A percentile compares a stretch with the other conserved stretches of the same genome.
Conservation (phyloP, 2,797 vertebrate genomes). For the Loriculus beryllinus region DNA sequence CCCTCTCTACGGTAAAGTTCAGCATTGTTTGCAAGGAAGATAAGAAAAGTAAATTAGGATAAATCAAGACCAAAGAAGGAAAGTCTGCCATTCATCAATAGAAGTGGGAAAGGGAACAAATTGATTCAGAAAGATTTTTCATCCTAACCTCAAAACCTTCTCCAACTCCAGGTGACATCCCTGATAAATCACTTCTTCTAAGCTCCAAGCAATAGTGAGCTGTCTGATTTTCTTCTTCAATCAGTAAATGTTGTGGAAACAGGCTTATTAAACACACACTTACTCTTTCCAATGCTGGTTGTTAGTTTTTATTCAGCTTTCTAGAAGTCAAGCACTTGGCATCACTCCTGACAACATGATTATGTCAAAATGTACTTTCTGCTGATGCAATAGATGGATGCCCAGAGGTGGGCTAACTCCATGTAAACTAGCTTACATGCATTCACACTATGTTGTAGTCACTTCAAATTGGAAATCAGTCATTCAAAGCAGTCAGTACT, state of each 20-base stretch:
- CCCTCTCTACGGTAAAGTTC: not conserved
- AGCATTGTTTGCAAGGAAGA: not conserved
- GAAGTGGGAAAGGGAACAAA: not conserved
- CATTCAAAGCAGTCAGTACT: not conserved
- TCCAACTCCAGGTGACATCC: not conserved
- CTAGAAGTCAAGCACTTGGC: constrained; percentile 10
- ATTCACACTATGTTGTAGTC: not conserved
- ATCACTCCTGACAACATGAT: not conserved
- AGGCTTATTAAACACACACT: not conserved
- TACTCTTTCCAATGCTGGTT: not conserved
- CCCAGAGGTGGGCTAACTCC: not conserved
- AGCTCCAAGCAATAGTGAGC: not conserved
- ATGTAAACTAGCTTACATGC: not conserved
- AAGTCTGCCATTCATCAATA: not conserved
- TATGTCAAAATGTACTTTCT: not conserved
- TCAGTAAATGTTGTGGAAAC: not conserved
- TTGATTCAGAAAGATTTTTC: not conserved
- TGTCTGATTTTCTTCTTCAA: not conserved
- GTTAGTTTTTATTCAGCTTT: constrained; percentile 3
- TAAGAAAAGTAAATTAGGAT: not conserved
- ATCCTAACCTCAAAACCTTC: not conserved
- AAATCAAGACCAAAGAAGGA: not conserved
- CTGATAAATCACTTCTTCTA: not conserved
- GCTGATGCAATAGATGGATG: not conserved
- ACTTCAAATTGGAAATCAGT: not conserved